Conservation (phyloP, 2,797 vertebrate species). For the Xiphophorus birchmanni region DNA sequence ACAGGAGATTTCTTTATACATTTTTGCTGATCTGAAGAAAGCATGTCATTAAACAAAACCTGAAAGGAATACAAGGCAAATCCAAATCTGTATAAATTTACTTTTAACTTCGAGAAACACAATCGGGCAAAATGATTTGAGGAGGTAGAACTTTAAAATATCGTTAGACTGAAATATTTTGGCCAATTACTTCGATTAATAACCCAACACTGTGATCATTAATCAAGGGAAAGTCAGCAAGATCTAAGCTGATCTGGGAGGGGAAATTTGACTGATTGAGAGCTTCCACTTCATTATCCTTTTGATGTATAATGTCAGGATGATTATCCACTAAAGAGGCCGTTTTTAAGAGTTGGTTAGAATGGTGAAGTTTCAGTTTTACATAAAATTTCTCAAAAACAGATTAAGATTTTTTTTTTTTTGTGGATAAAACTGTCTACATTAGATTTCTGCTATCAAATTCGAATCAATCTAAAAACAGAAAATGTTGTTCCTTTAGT, state of each 20-base stretch:
- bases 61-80: neutral
- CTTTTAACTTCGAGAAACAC: slow-evolving; percentile 10
- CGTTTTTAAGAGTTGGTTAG: slow-evolving; percentile 2
- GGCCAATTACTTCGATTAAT: slow-evolving; percentile 76
- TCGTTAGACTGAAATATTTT: slow-evolving; percentile 54
- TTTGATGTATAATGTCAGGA: slow-evolving; percentile 51
- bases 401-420: neutral
- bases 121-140: slow-evolving; percentile 20
- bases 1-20: neutral
- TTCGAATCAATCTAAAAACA: neutral
- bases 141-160: slow-evolving; percentile 26
- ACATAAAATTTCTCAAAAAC: neutral
- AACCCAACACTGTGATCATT: slow-evolving; percentile 63
- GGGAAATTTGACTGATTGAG: slow-evolving; percentile 68
- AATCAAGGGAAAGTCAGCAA: slow-evolving; percentile 62
- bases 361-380: neutral
- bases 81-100: slow-evolving; percentile 14
- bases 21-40: neutral
- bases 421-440: neutral
- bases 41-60: neutral
- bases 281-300: slow-evolving; percentile 71
- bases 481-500: neutral
- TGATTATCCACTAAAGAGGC: slow-evolving; percentile 45
- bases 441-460: neutral
- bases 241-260: slow-evolving; percentile 26